phyloP scores from a whole-genome alignment of 2,888 invertebrate species.

The Plebejus argus region DNA sequence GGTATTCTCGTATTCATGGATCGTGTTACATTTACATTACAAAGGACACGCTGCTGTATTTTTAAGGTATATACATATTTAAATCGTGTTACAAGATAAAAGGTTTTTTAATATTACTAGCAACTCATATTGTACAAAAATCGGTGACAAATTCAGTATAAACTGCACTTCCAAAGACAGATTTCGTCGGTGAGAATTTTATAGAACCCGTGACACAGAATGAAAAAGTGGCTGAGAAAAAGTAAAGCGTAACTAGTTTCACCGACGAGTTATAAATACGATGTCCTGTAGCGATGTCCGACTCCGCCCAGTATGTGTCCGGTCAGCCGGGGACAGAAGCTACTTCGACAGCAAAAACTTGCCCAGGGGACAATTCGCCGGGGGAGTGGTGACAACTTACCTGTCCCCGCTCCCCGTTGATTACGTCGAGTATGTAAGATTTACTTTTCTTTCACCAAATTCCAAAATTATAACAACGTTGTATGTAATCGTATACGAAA shows the following conservation, averaged over 20 bases:
- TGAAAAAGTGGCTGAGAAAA: not conserved
- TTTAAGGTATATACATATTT: not conserved
- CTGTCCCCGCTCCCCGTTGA: not conserved
- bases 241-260: not conserved
- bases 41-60: not conserved
- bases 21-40: not conserved
- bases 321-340: not conserved
- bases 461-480: not conserved
- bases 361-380: not conserved
- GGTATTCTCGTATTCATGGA: not conserved
- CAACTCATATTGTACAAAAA: too few relatives aligned
- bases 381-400: not conserved
- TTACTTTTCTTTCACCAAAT: not conserved
- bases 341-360: not conserved
- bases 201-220: too few relatives aligned
- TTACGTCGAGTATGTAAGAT: not conserved
- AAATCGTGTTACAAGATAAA: not conserved
- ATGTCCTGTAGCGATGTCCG: not conserved
- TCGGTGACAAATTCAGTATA: not conserved
- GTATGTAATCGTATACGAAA: too few relatives aligned
- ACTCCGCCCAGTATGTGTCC: not conserved
- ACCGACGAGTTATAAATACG: not conserved
- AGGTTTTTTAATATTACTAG: not conserved
- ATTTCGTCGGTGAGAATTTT: too few relatives aligned
- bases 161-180: not conserved